phyloP scores from a whole-genome alignment of 2,113 vertebrate species.

The Peromyscus polionotus region DNA sequence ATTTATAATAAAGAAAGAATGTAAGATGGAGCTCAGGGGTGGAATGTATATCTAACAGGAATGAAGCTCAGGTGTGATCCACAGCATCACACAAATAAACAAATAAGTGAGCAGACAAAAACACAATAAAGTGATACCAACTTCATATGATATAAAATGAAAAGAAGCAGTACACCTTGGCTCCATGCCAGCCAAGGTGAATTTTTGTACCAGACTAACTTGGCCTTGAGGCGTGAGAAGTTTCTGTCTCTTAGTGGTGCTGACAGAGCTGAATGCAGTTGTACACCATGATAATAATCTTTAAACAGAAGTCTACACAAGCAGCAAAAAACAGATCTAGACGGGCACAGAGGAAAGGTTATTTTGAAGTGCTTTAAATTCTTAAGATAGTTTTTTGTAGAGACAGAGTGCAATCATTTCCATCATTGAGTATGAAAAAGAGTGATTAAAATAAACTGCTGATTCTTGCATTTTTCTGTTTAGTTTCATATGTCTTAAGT shows the following conservation, averaged over 20 bases:
- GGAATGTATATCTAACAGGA: too few species aligned
- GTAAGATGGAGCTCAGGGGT: too few species aligned
- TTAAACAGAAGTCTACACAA: background rate
- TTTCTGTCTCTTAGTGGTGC: background rate
- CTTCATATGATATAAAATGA: background rate
- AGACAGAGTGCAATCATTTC: background rate
- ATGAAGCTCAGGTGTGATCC: background rate
- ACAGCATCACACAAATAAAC: background rate
- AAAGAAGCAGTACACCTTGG: background rate
- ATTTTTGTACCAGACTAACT: background rate
- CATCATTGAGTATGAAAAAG: constrained; percentile 1
- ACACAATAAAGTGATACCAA: background rate
- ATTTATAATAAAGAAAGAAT: background rate
- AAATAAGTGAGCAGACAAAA: background rate
- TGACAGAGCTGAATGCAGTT: background rate
- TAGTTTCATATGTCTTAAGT: background rate
- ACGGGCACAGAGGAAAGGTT: background rate
- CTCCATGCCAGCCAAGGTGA: background rate
- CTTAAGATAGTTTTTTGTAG: background rate
- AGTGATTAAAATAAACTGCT: background rate
- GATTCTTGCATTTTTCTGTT: constrained; percentile 15
- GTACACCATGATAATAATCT: background rate
- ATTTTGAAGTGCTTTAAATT: constrained; percentile 28
- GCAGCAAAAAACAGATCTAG: constrained; percentile 18
- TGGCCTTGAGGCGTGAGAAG: background rate